Base-by-base conservation (phyloP, 1,140 invertebrate species). In the Drosophila equinoxialis region DNA sequence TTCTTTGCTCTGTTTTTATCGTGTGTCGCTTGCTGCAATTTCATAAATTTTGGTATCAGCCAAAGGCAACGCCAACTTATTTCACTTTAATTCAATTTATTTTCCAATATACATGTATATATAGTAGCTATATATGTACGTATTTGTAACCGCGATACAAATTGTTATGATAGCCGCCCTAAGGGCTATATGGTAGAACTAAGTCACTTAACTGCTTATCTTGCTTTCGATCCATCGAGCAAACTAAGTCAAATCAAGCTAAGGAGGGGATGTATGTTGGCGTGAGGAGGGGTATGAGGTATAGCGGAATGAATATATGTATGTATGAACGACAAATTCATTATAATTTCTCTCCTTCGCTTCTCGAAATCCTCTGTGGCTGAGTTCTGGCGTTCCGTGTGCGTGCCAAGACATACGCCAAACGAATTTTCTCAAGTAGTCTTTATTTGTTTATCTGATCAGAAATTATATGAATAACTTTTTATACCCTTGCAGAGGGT, bases 81-180 rank as follows among this genome's bases (percentile, higher is more conserved):
- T 83, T 89, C 77, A 79, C 68, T 87, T 89, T 87, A 87, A 87
- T 87, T 87, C 83, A 87, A 87, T 87, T 89, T 87, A 80, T 83
- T 77, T 70, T 57, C 51, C 83, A 71, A 86, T 73, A 79, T 67
- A 76, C 55, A 59, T 51, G 67, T 71, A 77, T 86, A 69, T 83
- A 74, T 89, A 79, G 69, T 73, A 70, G 65, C 70, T 61, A 45
- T 51, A 51, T 51, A 51, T 51, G 8, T 48, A 51, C 23, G 14
- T 48, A 30, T 30, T 30, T 6, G 45, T 51, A 23, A 51, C 45
- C 79, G 67, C 59, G 65, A 71, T 55, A 45, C 54, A 59, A 62
- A 67, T 68, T 42, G 67, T 65, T 70, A 62, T 72, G 51, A 72
- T 61, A 60, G 39, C 23, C 60, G 71, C 37, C 65, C 67, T n/a